phyloP scores from a whole-genome alignment of 2,888 invertebrate genomes.

The Drosophila meridiana region DNA sequence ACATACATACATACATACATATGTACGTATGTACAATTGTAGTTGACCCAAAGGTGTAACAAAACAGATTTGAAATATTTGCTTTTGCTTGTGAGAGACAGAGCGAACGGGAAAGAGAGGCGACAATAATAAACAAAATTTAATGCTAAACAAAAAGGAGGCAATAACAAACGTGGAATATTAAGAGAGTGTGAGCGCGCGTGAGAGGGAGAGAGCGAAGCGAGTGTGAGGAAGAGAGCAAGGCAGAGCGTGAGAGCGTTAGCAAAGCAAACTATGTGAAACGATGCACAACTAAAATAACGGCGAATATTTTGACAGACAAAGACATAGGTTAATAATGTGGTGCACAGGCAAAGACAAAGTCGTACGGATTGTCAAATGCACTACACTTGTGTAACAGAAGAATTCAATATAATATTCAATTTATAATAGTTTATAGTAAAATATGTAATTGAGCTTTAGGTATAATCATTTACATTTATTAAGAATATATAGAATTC shows the following conservation, averaged over 20 bases:
- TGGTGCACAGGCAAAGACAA: slow-evolving; percentile 13
- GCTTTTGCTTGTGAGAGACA: slow-evolving; percentile 14
- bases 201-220: slow-evolving; percentile 1
- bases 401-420: not conserved
- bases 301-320: slow-evolving; percentile 48
- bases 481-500: not conserved
- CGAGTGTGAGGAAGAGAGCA: not conserved
- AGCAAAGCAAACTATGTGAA: slow-evolving; percentile 26
- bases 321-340: slow-evolving; percentile 54
- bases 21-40: not conserved
- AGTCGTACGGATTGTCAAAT: not conserved
- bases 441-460: not conserved
- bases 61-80: slow-evolving; percentile 30
- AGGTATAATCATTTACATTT: not conserved
- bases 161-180: slow-evolving; percentile 8
- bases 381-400: slow-evolving; percentile 16
- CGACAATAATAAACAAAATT: slow-evolving; percentile 49
- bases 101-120: slow-evolving; percentile 3
- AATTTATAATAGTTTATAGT: not conserved
- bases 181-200: not conserved
- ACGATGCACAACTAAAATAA: slow-evolving; percentile 42
- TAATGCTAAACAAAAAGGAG: slow-evolving; percentile 37
- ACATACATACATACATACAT: not conserved
- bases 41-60: slow-evolving; percentile 34
- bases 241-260: slow-evolving; percentile 4